phyloP scores from a whole-genome alignment of 2,113 vertebrate species.

The Tenrec ecaudatus region DNA sequence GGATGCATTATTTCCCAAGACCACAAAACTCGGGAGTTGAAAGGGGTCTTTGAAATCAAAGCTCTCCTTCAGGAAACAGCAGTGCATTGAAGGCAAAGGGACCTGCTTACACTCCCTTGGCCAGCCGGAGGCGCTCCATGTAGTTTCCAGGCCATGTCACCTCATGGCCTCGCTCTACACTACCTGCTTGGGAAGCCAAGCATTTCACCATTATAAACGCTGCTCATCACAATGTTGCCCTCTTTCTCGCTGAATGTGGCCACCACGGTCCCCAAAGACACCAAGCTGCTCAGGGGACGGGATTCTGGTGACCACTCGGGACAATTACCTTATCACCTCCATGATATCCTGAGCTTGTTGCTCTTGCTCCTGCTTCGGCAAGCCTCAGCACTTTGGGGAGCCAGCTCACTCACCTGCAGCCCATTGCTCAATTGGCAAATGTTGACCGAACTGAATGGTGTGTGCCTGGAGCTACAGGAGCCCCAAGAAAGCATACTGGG shows the following conservation, averaged over 20 bases:
- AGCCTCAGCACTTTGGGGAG: not conserved
- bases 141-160: not conserved
- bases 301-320: not conserved
- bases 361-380: not conserved
- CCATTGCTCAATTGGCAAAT: slow-evolving; percentile 42
- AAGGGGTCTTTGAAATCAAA: slow-evolving; percentile 11
- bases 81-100: not conserved
- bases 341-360: not conserved
- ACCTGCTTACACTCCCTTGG: not conserved
- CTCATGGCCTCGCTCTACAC: not conserved
- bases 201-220: not conserved
- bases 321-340: not conserved
- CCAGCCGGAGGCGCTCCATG: not conserved
- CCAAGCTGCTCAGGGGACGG: not conserved
- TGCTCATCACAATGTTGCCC: not conserved
- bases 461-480: not conserved
- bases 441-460: not conserved
- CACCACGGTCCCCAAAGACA: not conserved
- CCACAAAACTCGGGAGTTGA: slow-evolving; percentile 26
- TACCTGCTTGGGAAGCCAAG: not conserved
- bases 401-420: not conserved
- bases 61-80: not conserved
- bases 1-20: slow-evolving; percentile 1
- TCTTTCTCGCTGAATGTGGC: not conserved
- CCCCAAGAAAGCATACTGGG: not conserved